These are phyloP conservation scores for Leucopsar rothschildi DNA, from an alignment of 2,113 vertebrate species.

Conservation along the genomic window DNA sequence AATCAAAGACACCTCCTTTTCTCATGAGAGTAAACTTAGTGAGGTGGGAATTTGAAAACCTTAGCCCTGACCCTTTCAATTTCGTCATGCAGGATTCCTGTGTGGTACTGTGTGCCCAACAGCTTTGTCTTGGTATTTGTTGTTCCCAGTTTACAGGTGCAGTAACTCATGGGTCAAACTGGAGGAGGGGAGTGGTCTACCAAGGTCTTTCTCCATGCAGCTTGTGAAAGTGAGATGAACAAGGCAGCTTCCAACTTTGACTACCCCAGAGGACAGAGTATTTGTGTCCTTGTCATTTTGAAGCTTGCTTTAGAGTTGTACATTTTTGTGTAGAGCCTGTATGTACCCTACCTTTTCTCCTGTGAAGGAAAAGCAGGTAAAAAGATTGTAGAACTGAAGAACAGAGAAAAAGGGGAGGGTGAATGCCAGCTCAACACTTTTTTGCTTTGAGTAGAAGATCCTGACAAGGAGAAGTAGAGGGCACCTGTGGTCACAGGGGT, in stretches of 20 bases:
- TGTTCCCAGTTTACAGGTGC: background rate
- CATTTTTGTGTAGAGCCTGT: background rate
- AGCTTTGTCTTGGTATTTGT: background rate
- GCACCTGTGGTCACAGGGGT: background rate
- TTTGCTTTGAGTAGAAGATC: background rate
- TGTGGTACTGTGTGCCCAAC: rapidly evolving
- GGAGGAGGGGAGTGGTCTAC: background rate
- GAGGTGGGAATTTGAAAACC: background rate
- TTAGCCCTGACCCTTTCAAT: background rate
- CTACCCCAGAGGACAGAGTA: background rate
- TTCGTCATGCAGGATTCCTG: background rate
- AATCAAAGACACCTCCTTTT: background rate
- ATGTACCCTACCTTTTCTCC: background rate
- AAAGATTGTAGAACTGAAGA: background rate
- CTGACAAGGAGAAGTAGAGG: background rate
- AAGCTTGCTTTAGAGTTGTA: background rate
- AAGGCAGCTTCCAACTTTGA: background rate
- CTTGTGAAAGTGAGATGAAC: background rate
- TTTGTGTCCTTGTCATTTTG: background rate
- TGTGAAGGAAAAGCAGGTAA: background rate
- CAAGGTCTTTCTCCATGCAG: background rate
- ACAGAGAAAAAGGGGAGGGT: background rate
- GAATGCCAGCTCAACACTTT: background rate
- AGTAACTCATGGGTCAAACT: background rate
- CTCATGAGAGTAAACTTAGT: background rate